phyloP scores from a whole-genome alignment of 2,113 vertebrate species.

The Strigops habroptila region DNA sequence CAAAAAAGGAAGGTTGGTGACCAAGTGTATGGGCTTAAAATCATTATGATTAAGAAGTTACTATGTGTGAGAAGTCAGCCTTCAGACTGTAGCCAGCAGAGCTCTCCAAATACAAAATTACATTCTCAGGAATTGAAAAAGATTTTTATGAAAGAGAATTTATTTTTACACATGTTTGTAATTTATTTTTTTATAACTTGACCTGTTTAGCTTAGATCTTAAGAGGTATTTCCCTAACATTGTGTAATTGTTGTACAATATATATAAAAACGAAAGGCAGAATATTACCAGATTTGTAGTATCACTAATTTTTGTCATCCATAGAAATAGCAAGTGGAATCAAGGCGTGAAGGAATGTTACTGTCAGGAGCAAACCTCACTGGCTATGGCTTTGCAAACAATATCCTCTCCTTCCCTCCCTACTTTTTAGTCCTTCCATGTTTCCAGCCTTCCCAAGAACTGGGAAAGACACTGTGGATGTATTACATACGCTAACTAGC shows the following conservation, averaged over 20 bases:
- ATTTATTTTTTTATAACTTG: background rate
- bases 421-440: background rate
- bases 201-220: background rate
- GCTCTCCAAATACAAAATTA: background rate
- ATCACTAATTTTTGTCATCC: background rate
- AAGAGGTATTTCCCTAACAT: background rate
- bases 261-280: background rate
- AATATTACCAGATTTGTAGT: background rate
- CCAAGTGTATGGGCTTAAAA: background rate
- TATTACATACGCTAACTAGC: background rate
- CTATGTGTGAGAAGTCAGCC: background rate
- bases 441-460: background rate
- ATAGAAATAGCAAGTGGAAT: background rate
- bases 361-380: background rate
- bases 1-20: slow-evolving; percentile 74
- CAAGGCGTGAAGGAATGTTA: background rate
- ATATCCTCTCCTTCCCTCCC: background rate
- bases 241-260: background rate
- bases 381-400: background rate
- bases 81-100: background rate
- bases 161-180: background rate
- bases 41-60: background rate
- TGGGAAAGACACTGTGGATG: background rate
- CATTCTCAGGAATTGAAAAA: background rate
- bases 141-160: background rate